Conservation (phyloP, 1,140 invertebrate genomes). For the Philopotamus ludificatus region DNA sequence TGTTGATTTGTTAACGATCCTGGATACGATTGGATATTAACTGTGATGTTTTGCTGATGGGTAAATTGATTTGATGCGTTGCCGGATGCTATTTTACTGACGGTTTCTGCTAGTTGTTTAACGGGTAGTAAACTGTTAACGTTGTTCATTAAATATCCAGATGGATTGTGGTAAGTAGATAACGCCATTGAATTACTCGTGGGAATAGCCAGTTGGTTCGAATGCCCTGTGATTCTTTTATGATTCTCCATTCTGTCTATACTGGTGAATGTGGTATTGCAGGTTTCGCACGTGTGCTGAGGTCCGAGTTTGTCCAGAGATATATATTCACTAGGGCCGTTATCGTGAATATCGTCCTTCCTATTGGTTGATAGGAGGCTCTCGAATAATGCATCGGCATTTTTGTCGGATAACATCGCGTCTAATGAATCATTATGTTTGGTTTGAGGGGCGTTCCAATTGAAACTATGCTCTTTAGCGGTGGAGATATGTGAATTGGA, state of each 20-base stretch:
- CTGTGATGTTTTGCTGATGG: constrained; percentile 56
- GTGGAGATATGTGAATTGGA: constrained; percentile 14
- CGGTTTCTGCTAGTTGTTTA: constrained; percentile 54
- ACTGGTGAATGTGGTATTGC: constrained; percentile 52
- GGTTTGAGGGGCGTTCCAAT: constrained; percentile 35
- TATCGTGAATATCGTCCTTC: constrained; percentile 22
- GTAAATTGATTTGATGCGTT: constrained; percentile 46
- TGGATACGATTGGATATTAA: constrained; percentile 55
- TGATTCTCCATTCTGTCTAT: constrained; percentile 51
- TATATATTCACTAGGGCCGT: constrained; percentile 36
- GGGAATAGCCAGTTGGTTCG: constrained; percentile 45
- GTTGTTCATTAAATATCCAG: constrained; percentile 36
- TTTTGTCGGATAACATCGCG: constrained; percentile 27
- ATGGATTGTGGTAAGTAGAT: constrained; percentile 46
- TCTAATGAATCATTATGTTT: constrained; percentile 12
- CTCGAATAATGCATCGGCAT: constrained; percentile 30
- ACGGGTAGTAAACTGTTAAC: constrained; percentile 50
- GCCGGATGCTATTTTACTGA: constrained; percentile 49
- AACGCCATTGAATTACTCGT: constrained; percentile 40
- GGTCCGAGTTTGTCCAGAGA: constrained; percentile 51
- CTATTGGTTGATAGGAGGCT: constrained; percentile 27
- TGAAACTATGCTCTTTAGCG: constrained; percentile 38
- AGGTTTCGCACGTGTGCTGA: constrained; percentile 53
- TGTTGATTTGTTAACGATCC: constrained; percentile 36
- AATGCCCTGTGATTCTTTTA: constrained; percentile 50